Conservation (phyloP, 2,888 invertebrate genomes). For the Calliopum simillimum region DNA sequence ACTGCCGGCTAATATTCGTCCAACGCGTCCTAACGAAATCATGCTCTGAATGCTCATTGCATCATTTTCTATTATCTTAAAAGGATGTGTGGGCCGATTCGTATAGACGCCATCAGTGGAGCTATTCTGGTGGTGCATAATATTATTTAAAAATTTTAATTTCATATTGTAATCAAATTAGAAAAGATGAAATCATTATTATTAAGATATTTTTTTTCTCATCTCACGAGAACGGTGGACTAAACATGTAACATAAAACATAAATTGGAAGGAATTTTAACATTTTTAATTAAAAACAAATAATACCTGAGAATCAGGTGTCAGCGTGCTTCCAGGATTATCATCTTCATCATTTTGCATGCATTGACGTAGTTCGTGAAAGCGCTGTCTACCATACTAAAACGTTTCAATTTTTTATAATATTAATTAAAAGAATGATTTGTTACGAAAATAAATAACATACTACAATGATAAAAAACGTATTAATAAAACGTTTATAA, state of each 20-base stretch:
- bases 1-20: conserved; percentile 80
- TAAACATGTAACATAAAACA: conserved; percentile 23
- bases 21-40: conserved; percentile 87
- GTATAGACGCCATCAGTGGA: conserved; percentile 83
- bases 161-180: background rate
- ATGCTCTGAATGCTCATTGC: conserved; percentile 89
- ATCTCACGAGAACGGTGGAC: background rate
- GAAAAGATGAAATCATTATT: background rate
- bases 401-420: conserved; percentile 21
- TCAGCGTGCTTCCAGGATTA: conserved; percentile 74
- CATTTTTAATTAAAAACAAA: conserved; percentile 41
- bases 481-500: too few relatives aligned
- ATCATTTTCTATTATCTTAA: conserved; percentile 88
- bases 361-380: conserved; percentile 85
- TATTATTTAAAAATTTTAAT: background rate
- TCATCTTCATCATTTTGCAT: conserved; percentile 91
- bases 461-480: background rate
- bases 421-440: conserved; percentile 28
- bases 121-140: conserved; percentile 62
- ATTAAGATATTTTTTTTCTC: background rate
- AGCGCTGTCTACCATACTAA: conserved; percentile 76
- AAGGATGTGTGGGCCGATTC: conserved; percentile 79
- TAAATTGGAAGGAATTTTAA: conserved; percentile 7
- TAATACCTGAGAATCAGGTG: conserved; percentile 82
- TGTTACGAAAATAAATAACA: background rate